phyloP scores from a whole-genome alignment of 2,888 invertebrate genomes.

The Leptinotarsa haldemani region DNA sequence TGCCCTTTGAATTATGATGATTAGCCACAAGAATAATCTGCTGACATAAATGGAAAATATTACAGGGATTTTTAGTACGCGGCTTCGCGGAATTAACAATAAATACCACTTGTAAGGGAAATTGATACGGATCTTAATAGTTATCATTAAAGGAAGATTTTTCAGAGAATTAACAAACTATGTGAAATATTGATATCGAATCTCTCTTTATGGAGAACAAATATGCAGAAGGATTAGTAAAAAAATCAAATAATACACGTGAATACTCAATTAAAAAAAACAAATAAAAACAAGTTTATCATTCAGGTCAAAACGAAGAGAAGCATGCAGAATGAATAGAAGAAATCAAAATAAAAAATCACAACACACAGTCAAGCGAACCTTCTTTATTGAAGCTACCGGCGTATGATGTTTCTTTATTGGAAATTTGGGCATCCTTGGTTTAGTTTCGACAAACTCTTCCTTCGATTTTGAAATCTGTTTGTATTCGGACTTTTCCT shows the following conservation, averaged over 20 bases:
- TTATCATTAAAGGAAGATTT: no score
- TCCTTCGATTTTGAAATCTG: conserved; percentile 58
- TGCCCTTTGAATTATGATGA: no score
- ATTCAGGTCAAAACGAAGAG: background rate
- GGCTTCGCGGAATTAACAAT: no score
- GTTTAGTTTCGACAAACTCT: conserved; percentile 55
- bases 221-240: background rate
- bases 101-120: no score
- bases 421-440: conserved; percentile 55
- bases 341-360: conserved; percentile 22
- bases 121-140: no score
- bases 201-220: background rate
- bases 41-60: no score
- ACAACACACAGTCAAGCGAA: conserved; percentile 56
- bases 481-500: conserved; percentile 58
- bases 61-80: no score
- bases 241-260: background rate
- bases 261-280: background rate
- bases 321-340: conserved; percentile 2
- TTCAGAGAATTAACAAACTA: background rate
- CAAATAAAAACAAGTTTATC: background rate
- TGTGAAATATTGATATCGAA: background rate
- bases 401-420: conserved; percentile 60
- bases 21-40: no score
- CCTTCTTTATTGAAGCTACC: conserved; percentile 63